phyloP scores from a whole-genome alignment of 2,113 vertebrate genomes.

The Xiphophorus maculatus region DNA sequence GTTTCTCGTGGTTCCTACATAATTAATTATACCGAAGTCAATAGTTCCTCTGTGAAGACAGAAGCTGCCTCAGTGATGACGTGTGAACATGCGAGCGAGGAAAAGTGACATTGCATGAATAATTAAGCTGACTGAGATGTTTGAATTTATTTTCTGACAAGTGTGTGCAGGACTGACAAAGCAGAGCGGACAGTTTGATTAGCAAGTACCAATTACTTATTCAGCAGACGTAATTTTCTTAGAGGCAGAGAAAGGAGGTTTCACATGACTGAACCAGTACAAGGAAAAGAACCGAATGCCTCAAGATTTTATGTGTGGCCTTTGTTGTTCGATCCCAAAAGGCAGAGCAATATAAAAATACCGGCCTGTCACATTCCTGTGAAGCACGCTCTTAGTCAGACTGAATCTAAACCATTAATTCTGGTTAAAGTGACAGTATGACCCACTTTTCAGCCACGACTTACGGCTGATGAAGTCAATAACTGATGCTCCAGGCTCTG shows the following conservation, averaged over 20 bases:
- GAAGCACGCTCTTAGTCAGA: neutral
- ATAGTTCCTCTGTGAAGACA: constrained; percentile 30
- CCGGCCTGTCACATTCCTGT: neutral
- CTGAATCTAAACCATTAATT: neutral
- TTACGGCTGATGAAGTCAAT: neutral
- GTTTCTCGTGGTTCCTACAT: constrained; percentile 29
- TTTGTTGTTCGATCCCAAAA: neutral
- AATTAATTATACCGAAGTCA: constrained; percentile 46
- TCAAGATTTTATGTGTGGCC: neutral
- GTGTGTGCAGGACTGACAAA: constrained; percentile 25
- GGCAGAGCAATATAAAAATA: neutral
- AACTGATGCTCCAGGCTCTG: neutral
- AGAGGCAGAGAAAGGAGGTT: neutral
- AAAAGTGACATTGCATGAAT: constrained; percentile 43
- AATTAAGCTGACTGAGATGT: constrained; percentile 39
- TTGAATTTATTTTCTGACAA: constrained; percentile 56
- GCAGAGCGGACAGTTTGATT: constrained; percentile 41
- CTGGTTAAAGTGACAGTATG: neutral
- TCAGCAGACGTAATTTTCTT: constrained; percentile 46
- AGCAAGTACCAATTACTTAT: constrained; percentile 43
- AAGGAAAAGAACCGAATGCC: constrained; percentile 8
- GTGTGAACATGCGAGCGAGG: constrained; percentile 2
- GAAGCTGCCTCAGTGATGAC: constrained; percentile 13
- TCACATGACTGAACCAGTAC: constrained; percentile 27
- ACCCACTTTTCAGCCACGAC: neutral